Conservation (phyloP, 2,888 invertebrate species). For the Aspidapion aeneum region DNA sequence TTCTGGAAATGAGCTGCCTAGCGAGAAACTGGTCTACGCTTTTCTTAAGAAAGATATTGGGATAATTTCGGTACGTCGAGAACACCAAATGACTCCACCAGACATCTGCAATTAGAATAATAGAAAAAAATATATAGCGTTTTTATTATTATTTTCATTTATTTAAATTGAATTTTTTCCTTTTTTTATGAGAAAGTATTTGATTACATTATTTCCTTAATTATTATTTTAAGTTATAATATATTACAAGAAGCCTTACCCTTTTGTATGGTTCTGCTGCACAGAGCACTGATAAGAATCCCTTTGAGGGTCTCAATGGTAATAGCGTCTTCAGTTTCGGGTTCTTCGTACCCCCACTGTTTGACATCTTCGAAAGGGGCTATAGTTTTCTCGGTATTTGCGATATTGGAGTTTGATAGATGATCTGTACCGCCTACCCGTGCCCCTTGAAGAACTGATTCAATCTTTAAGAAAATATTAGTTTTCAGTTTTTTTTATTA, state of each 20-base stretch:
- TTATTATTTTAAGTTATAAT: too few species aligned
- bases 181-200: too few species aligned
- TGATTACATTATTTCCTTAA: too few species aligned
- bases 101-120: too few species aligned
- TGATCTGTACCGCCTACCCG: background rate
- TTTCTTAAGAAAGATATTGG: background rate
- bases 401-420: background rate
- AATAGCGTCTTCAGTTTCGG: background rate
- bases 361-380: background rate
- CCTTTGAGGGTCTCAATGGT: background rate
- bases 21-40: background rate
- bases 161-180: too few species aligned
- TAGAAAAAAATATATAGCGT: too few species aligned
- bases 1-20: background rate
- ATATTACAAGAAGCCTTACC: background rate
- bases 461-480: too few species aligned
- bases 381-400: background rate
- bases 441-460: background rate
- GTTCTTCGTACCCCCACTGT: background rate
- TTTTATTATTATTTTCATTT: too few species aligned
- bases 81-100: background rate
- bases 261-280: background rate
- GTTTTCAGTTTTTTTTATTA: conserved; percentile 11
- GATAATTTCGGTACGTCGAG: background rate
- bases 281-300: background rate